phyloP scores from a whole-genome alignment of 2,113 vertebrate species.

The Entelurus aequoreus region DNA sequence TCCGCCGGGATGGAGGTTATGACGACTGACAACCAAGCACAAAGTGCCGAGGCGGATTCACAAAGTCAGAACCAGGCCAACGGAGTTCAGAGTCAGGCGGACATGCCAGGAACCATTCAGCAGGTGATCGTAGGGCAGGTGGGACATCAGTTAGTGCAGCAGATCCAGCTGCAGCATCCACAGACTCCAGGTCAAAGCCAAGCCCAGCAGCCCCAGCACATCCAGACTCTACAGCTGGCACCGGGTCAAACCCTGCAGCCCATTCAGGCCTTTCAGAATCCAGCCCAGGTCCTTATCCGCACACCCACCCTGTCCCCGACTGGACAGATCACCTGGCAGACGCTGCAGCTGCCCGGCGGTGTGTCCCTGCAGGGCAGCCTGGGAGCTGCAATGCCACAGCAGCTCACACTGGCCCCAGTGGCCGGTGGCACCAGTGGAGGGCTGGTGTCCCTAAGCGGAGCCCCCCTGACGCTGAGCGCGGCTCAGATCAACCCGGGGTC shows the following conservation, averaged over 20 bases:
- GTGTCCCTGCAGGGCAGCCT: conserved; percentile 84
- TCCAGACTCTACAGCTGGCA: conserved; percentile 91
- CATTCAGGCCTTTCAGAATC: conserved; percentile 86
- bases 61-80: conserved; percentile 85
- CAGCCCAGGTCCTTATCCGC: conserved; percentile 94
- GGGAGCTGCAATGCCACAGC: conserved; percentile 85
- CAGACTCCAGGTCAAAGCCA: conserved; percentile 81
- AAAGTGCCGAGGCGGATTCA: conserved; percentile 73
- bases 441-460: conserved; percentile 86
- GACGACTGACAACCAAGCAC: conserved; percentile 72
- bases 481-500: conserved; percentile 94
- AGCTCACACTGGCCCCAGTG: conserved; percentile 89
- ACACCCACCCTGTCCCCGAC: conserved; percentile 92
- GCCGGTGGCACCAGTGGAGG: conserved; percentile 84
- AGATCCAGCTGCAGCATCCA: conserved; percentile 88
- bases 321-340: conserved; percentile 98
- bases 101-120: conserved; percentile 82
- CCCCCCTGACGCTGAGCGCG: conserved; percentile 90
- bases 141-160: conserved; percentile 90
- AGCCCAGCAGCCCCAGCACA: conserved; percentile 77
- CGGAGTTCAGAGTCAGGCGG: conserved; percentile 82
- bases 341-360: conserved; percentile 82
- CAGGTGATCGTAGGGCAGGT: conserved; percentile 95
- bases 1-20: conserved; percentile 75
- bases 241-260: conserved; percentile 73